These are phyloP conservation scores for Auanema sp. DNA, from an alignment of 2,888 invertebrate genomes.

Conservation along the genomic window DNA sequence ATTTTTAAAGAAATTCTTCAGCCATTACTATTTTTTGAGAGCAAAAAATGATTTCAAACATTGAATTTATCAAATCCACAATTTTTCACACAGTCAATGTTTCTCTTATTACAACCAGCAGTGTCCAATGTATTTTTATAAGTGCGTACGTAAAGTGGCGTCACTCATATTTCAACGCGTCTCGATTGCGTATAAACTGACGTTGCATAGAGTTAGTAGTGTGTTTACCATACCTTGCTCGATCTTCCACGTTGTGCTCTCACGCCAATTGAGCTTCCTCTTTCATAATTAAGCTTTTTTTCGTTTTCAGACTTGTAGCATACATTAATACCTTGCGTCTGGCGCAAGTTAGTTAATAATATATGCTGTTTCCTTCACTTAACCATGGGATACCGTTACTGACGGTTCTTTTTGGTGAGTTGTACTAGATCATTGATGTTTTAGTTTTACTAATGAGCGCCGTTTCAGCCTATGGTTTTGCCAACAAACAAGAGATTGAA, in stretches of 20 bases:
- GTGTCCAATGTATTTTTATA: neutral
- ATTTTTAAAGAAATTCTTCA: too few species aligned
- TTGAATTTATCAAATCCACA: too few species aligned
- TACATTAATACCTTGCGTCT: neutral
- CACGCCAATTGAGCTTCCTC: neutral
- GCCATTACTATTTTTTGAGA: too few species aligned
- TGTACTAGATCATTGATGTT: neutral
- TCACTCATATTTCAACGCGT: neutral
- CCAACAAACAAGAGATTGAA: conserved; percentile 74
- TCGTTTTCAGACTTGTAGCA: neutral
- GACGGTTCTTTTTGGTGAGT: conserved; percentile 3
- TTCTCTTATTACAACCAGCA: too few species aligned
- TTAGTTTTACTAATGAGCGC: neutral
- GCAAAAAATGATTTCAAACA: too few species aligned
- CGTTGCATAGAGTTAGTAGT: conserved; percentile 10
- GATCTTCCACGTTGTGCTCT: conserved; percentile 4
- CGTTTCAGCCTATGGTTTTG: conserved; percentile 30
- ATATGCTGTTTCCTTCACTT: too few species aligned
- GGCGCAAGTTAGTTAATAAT: too few species aligned
- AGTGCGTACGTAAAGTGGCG: conserved; percentile 3
- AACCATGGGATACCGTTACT: neutral
- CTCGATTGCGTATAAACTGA: conserved; percentile 4
- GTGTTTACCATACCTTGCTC: neutral
- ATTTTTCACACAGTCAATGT: too few species aligned
- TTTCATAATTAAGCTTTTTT: neutral